phyloP scores from a whole-genome alignment of 2,797 vertebrate species.

The Notolabrus celidotus region DNA sequence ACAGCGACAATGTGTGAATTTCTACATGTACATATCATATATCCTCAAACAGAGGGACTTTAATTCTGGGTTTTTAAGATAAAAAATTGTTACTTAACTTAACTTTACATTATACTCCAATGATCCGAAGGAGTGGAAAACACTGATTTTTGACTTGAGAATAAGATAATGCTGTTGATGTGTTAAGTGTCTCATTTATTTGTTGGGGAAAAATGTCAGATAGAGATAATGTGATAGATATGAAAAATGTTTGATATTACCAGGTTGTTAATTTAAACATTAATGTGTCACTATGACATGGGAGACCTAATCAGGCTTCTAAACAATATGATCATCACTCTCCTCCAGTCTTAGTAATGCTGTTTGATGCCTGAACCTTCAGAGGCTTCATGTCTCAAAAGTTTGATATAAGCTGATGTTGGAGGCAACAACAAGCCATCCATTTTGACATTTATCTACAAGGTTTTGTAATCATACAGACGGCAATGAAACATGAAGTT shows the following conservation, averaged over 20 bases:
- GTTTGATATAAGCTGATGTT: too few species aligned
- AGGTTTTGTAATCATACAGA: too few species aligned
- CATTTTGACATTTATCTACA: too few species aligned
- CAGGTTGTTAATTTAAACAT: neutral
- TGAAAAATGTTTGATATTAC: neutral
- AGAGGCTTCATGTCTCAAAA: too few species aligned
- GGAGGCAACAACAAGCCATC: too few species aligned
- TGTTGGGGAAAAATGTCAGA: neutral
- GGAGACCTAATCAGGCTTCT: neutral
- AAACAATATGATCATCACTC: too few species aligned
- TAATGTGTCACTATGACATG: neutral
- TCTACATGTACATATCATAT: neutral
- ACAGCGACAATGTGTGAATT: constrained; percentile 26
- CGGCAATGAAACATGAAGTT: too few species aligned
- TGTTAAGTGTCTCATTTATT: neutral
- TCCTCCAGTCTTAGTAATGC: too few species aligned
- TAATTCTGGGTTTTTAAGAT: constrained; percentile 5
- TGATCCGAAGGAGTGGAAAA: neutral
- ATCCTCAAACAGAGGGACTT: neutral
- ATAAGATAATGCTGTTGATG: neutral
- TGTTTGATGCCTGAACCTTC: too few species aligned
- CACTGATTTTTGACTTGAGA: neutral
- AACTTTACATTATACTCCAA: too few species aligned
- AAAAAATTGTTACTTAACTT: neutral
- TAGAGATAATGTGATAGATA: neutral